These are phyloP conservation scores for Ploceus nigricollis DNA, from an alignment of 2,113 vertebrate genomes.

Conservation along the genomic window DNA sequence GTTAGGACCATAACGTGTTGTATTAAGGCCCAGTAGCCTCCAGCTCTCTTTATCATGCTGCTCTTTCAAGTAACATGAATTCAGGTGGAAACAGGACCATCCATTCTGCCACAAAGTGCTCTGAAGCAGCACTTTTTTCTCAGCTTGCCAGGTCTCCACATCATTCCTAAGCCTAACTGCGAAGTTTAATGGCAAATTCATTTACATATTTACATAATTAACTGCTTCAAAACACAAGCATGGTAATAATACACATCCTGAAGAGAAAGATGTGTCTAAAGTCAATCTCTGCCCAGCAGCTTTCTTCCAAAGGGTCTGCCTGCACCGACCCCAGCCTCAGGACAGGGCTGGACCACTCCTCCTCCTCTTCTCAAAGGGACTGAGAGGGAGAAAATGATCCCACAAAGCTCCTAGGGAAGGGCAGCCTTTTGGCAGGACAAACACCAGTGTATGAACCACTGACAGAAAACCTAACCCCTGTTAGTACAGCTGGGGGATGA, in stretches of 20 bases:
- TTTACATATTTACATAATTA: neutral
- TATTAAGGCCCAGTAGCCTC: neutral
- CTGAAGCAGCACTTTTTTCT: neutral
- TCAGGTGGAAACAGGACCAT: neutral
- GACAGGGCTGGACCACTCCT: neutral
- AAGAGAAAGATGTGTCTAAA: neutral
- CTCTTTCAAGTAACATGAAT: neutral
- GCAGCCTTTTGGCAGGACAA: neutral
- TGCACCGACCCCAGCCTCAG: neutral
- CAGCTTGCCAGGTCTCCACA: neutral
- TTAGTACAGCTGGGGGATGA: accelerated
- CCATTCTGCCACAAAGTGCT: neutral
- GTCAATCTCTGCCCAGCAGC: neutral
- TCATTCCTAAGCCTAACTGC: neutral
- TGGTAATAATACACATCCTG: neutral
- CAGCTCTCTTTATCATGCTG: neutral
- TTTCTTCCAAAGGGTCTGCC: accelerated
- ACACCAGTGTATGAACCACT: neutral
- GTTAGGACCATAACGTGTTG: neutral
- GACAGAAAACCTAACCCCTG: neutral
- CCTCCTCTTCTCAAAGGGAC: neutral
- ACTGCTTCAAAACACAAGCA: neutral
- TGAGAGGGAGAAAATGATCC: neutral
- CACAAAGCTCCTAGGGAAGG: neutral
- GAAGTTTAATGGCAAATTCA: neutral